Conservation (phyloP, 2,113 vertebrate species). For the Chunga burmeisteri region DNA sequence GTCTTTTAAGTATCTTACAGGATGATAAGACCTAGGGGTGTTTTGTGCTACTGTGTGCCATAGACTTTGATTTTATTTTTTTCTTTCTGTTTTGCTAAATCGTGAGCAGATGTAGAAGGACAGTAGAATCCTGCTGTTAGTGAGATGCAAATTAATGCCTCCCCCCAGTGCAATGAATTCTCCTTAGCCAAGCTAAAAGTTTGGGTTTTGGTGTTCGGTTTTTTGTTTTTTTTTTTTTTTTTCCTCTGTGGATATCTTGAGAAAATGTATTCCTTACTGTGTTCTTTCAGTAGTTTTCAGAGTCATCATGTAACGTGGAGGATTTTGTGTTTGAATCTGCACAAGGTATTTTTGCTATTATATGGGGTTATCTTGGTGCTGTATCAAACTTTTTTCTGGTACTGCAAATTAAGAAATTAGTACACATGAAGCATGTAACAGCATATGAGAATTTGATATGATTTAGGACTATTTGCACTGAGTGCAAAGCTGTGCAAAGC, state of each 20-base stretch:
- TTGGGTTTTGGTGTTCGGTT: not conserved
- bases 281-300: not conserved
- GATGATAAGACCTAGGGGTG: not conserved
- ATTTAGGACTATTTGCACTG: not conserved
- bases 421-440: not conserved
- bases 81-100: not conserved
- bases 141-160: not conserved
- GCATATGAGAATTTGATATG: not conserved
- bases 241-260: not conserved
- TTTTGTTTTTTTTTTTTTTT: not conserved
- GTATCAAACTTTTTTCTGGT: not conserved
- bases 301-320: not conserved
- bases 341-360: not conserved
- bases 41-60: not conserved
- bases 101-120: not conserved
- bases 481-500: not conserved
- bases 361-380: not conserved
- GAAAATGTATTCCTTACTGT: not conserved
- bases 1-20: not conserved
- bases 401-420: not conserved
- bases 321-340: not conserved
- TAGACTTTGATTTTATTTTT: not conserved
- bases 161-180: not conserved
- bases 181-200: not conserved
- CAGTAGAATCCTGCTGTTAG: not conserved